Conservation (phyloP, 1,140 invertebrate species). For the Dysdera silvatica region DNA sequence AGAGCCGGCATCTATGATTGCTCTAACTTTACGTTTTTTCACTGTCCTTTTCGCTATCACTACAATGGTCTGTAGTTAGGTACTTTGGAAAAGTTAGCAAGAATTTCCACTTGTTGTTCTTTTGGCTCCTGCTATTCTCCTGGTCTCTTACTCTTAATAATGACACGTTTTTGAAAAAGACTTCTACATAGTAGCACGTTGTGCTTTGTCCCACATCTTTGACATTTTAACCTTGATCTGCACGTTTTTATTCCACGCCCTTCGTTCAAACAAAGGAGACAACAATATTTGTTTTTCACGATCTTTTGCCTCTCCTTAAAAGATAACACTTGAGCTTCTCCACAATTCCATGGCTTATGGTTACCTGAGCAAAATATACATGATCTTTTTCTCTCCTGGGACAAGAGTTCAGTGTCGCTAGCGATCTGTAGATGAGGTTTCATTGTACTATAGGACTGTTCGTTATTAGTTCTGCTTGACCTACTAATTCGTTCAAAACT, state of each 20-base stretch:
- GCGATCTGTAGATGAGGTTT: neutral
- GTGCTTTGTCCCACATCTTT: neutral
- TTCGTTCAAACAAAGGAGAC: neutral
- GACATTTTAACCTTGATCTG: neutral
- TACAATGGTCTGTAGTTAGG: no score
- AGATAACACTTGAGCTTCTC: neutral
- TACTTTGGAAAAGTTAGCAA: neutral
- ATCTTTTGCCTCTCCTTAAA: neutral
- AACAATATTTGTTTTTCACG: neutral
- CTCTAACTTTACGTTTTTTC: no score
- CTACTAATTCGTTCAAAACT: neutral
- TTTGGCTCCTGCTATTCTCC: neutral
- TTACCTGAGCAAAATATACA: conserved; percentile 2
- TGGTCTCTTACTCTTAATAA: neutral
- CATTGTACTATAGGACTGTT: neutral
- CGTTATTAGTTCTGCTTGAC: neutral
- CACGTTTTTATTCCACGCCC: neutral
- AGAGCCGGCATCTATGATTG: no score
- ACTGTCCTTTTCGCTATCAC: no score
- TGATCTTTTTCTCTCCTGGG: neutral
- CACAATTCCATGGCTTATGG: conserved; percentile 2
- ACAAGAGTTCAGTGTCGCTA: neutral
- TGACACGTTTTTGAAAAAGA: neutral
- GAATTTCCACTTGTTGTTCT: neutral
- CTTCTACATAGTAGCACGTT: conserved; percentile 5